Evolutionary conservation across 2,113 vertebrate species (phyloP), one percentile per base, ranked within the genome.

Genomic region (Pollimyrus isidori): DNA sequence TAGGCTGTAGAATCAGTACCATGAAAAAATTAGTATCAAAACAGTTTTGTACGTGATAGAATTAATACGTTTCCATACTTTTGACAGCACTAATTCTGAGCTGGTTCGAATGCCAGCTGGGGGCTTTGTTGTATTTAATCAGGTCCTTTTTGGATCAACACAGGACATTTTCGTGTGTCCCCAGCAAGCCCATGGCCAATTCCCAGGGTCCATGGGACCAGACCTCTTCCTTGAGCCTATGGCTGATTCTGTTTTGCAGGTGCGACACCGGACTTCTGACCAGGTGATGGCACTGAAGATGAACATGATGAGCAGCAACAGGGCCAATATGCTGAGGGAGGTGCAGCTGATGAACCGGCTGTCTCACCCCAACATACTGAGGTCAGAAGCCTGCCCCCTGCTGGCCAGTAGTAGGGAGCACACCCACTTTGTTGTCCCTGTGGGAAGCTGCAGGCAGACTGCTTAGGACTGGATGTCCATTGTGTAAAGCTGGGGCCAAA

Each of bases 261-360:
- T 99, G 52, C 96, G 96, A 49, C 98, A 99, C 92, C 96, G 96
- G 93, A 97, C 96, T 89, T 97, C 98, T 62, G 98, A 96, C 93
- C 98, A 99, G 91, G 97, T 99, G 26, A 99, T 99, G 98, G 98
- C 98, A 91, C 95, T 99, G 93, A 99, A 99, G 96, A 99, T 99
- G 98, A 99, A 99, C 95, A 99, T 95, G 1, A 93, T 98, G 92
- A 98, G 96, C 95, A 99, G 98, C 94, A 99, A 99, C 95, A 95
- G 98, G 93, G 97, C 98, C 39, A 99, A 99, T 93, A 99, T 99
- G 98, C 93, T 99, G 93, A 96, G 98, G 92, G 98, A 99, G 91
- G 97, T 99, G 76, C 98, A 99, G 87, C 97, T 99, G 48, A 99
- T 99, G 98, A 99, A 99, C 93, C 96, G 97, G 62, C 97, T 99